Percentiles rank a stretch among this genome's conserved stretches.
Conservation (phyloP, 2,113 vertebrate genomes). For the Nicator chloris region DNA sequence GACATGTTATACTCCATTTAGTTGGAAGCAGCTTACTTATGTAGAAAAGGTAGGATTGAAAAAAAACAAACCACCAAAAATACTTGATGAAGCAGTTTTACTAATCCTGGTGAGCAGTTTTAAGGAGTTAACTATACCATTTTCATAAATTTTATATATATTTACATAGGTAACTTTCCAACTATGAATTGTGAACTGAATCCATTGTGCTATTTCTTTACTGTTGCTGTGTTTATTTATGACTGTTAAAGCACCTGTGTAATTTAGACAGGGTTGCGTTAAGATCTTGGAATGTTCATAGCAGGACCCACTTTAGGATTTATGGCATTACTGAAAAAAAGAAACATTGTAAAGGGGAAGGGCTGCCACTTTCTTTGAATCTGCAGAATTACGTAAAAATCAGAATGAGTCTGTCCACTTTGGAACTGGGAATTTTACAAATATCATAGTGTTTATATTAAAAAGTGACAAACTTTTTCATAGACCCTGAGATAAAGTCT, state of each 20-base stretch:
- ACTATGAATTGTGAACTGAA: not conserved
- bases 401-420: not conserved
- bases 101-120: not conserved
- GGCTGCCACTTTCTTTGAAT: not conserved
- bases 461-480: not conserved
- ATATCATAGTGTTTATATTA: not conserved
- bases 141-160: not conserved
- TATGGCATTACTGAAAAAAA: not conserved
- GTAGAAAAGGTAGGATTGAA: not conserved
- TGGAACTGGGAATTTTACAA: not conserved
- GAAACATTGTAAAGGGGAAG: not conserved
- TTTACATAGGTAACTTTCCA: not conserved
- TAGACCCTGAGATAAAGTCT: not conserved
- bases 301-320: not conserved
- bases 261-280: not conserved
- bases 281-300: not conserved
- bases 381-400: not conserved
- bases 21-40: not conserved
- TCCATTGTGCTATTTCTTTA: not conserved
- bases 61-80: not conserved
- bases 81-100: not conserved
- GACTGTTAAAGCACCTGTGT: not conserved
- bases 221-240: not conserved
- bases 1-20: not conserved
- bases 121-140: not conserved